phyloP scores from a whole-genome alignment of 2,888 invertebrate species.

The Fabriciana adippe region DNA sequence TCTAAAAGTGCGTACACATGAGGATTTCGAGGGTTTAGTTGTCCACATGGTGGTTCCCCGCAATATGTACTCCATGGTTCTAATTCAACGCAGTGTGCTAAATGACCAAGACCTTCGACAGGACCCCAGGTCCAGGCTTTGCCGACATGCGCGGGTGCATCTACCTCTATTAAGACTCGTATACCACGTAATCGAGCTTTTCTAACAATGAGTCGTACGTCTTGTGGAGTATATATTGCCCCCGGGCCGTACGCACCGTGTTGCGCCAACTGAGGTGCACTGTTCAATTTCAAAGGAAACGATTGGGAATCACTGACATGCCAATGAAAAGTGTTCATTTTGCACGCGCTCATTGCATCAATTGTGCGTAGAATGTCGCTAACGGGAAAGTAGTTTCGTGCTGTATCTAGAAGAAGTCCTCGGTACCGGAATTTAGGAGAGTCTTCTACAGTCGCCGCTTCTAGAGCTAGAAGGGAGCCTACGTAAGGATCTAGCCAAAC shows the following conservation, averaged over 20 bases:
- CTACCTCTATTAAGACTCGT: slow-evolving; percentile 93
- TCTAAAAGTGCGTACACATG: slow-evolving; percentile 88
- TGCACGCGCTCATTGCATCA: slow-evolving; percentile 94
- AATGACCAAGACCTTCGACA: slow-evolving; percentile 87
- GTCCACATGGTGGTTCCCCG: slow-evolving; percentile 94
- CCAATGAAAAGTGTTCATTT: slow-evolving; percentile 97
- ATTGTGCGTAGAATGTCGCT: slow-evolving; percentile 87
- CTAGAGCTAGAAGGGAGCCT: slow-evolving; percentile 84
- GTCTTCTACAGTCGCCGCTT: slow-evolving; percentile 87
- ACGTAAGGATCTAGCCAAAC: slow-evolving; percentile 89
- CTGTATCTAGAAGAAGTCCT: slow-evolving; percentile 94
- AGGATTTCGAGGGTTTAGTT: slow-evolving; percentile 91
- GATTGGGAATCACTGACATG: slow-evolving; percentile 95
- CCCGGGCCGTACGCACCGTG: slow-evolving; percentile 94
- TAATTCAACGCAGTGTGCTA: slow-evolving; percentile 91
- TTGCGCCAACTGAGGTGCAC: slow-evolving; percentile 89
- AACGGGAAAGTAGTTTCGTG: slow-evolving; percentile 93
- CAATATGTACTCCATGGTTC: slow-evolving; percentile 91
- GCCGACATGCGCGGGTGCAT: slow-evolving; percentile 94
- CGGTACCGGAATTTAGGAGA: slow-evolving; percentile 89
- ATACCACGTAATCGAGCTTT: slow-evolving; percentile 92
- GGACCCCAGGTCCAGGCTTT: slow-evolving; percentile 94
- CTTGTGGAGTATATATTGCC: slow-evolving; percentile 87
- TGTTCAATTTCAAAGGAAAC: slow-evolving; percentile 91
- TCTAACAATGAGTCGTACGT: slow-evolving; percentile 87